These are phyloP conservation scores for Ailuropoda melanoleuca DNA, from an alignment of 2,113 vertebrate species.

Conservation along the genomic window DNA sequence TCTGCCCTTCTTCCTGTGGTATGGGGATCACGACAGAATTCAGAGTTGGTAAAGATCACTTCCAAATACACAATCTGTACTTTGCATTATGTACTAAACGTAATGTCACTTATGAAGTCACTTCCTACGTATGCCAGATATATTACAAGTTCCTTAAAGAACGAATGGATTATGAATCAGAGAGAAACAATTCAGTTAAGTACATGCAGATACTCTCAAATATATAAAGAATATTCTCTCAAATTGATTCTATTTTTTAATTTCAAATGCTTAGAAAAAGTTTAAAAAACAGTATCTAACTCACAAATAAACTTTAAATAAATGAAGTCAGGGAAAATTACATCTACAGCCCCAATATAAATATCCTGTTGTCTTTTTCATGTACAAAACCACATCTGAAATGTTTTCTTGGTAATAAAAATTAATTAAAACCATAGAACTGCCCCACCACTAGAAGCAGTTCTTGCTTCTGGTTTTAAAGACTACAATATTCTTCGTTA, in stretches of 20 bases:
- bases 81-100: not conserved
- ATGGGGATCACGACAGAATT: not conserved
- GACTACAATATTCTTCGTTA: not conserved
- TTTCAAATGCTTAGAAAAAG: not conserved
- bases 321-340: not conserved
- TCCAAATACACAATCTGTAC: not conserved
- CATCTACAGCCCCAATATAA: not conserved
- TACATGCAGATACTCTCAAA: not conserved
- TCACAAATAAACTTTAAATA: not conserved
- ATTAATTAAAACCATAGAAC: not conserved
- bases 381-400: not conserved
- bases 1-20: not conserved
- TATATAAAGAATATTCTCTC: not conserved
- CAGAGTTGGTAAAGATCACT: not conserved
- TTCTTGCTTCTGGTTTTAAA: not conserved
- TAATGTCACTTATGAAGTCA: not conserved
- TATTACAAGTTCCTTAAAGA: not conserved
- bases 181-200: not conserved
- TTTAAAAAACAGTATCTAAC: not conserved
- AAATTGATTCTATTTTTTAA: constrained; percentile 17
- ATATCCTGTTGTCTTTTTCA: not conserved
- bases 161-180: not conserved
- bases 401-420: not conserved
- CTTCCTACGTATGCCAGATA: not conserved
- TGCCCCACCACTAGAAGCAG: not conserved